Conservation (phyloP, 2,888 invertebrate species). For the Deilephila elpenor region DNA sequence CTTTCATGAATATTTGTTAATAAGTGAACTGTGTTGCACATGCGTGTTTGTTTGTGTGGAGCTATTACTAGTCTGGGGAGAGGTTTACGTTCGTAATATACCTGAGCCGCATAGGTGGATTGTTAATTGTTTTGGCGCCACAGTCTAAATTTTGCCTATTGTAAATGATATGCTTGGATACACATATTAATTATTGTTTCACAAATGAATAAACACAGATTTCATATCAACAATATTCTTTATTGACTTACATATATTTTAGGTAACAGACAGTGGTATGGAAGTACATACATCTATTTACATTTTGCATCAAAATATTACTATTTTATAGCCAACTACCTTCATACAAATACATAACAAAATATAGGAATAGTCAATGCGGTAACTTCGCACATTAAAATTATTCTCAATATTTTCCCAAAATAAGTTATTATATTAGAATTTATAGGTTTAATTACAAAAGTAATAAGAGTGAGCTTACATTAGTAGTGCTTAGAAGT, state of each 20-base stretch:
- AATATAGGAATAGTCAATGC: not conserved
- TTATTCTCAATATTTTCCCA: not conserved
- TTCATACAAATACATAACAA: constrained; percentile 5
- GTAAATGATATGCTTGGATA: no score
- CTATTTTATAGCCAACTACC: not conserved
- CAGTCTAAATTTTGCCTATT: no score
- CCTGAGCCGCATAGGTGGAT: no score
- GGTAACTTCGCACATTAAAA: not conserved
- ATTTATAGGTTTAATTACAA: not conserved
- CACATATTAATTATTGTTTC: not conserved
- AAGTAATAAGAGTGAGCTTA: not conserved
- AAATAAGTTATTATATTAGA: not conserved
- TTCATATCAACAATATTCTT: constrained; percentile 40
- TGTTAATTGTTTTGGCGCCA: no score
- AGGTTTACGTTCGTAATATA: no score
- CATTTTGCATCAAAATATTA: not conserved
- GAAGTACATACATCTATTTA: constrained; percentile 30
- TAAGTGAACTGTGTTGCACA: no score
- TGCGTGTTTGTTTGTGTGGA: no score
- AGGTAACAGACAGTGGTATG: constrained; percentile 35
- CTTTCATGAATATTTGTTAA: no score
- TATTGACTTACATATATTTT: constrained; percentile 41
- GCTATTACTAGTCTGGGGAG: no score
- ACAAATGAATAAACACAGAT: constrained; percentile 17
- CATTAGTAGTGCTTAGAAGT: not conserved